A percentile compares a stretch with the other conserved stretches of the same genome.
Evolutionary conservation across 1,140 invertebrate species (phyloP).

Genomic region (Pogonognathellus flavescens): DNA sequence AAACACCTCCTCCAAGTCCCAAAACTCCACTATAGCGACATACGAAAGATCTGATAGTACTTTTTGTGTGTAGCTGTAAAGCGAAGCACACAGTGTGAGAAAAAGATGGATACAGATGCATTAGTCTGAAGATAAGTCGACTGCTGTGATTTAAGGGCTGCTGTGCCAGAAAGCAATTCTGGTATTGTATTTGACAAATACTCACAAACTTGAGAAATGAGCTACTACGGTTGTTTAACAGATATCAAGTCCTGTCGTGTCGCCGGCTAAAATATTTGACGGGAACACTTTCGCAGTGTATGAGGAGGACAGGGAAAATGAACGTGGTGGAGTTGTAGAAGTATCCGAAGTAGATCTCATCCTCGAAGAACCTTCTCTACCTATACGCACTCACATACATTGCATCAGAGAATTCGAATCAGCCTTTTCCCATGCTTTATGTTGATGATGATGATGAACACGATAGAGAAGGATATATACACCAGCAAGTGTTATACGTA

Average conservation of each 20-base stretch:
- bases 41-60: too few relatives aligned
- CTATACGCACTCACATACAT: background rate
- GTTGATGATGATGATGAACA: conserved; percentile 41
- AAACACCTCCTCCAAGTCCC: too few relatives aligned
- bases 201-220: conserved; percentile 11
- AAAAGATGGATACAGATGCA: conserved; percentile 25
- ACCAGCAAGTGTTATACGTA: too few relatives aligned
- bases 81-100: background rate
- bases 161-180: conserved; percentile 30
- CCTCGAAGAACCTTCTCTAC: background rate
- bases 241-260: background rate
- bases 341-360: background rate
- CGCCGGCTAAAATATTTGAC: background rate
- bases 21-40: too few relatives aligned
- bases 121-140: conserved; percentile 15
- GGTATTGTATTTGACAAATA: conserved; percentile 41
- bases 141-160: conserved; percentile 33
- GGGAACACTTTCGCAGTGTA: too few relatives aligned
- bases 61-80: background rate
- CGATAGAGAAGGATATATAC: background rate
- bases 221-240: too few relatives aligned
- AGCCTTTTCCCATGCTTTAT: background rate
- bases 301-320: background rate
- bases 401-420: background rate
- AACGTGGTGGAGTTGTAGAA: background rate